phyloP scores from a whole-genome alignment of 2,113 vertebrate genomes.

The Psilopsiagon aurifrons region DNA sequence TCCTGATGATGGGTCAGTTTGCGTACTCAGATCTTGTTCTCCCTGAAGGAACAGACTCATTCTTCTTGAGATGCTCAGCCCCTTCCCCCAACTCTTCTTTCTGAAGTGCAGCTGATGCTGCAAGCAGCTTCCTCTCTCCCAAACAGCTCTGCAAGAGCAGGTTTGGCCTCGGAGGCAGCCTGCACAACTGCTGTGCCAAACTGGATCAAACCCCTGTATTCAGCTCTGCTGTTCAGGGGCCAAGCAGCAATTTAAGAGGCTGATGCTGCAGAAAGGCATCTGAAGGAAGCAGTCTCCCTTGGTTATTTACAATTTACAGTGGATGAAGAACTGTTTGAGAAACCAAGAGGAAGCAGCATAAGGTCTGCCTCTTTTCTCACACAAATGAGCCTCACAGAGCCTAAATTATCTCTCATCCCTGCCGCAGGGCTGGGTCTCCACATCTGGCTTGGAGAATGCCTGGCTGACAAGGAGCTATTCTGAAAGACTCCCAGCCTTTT shows the following conservation, averaged over 20 bases:
- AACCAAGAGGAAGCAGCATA: slow-evolving; percentile 36
- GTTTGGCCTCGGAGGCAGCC: background rate
- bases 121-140: background rate
- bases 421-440: slow-evolving; percentile 41
- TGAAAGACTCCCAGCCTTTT: background rate
- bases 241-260: background rate
- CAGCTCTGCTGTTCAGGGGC: background rate
- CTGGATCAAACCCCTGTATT: background rate
- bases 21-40: slow-evolving; percentile 12
- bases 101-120: slow-evolving; percentile 4
- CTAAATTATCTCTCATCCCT: slow-evolving; percentile 46
- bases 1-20: background rate
- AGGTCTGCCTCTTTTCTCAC: slow-evolving; percentile 47
- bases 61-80: background rate
- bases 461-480: background rate
- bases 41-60: background rate
- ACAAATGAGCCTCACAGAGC: slow-evolving; percentile 46
- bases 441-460: slow-evolving; percentile 37
- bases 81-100: background rate
- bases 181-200: background rate
- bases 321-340: slow-evolving; percentile 31
- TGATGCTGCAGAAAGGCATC: background rate
- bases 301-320: slow-evolving; percentile 43
- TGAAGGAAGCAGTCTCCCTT: slow-evolving; percentile 21
- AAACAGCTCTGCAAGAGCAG: background rate